These are phyloP conservation scores for Phacellophora camtschatica DNA, from an alignment of 30 jellyfish, hydroid and myxozoan species.

Conservation along the genomic window DNA sequence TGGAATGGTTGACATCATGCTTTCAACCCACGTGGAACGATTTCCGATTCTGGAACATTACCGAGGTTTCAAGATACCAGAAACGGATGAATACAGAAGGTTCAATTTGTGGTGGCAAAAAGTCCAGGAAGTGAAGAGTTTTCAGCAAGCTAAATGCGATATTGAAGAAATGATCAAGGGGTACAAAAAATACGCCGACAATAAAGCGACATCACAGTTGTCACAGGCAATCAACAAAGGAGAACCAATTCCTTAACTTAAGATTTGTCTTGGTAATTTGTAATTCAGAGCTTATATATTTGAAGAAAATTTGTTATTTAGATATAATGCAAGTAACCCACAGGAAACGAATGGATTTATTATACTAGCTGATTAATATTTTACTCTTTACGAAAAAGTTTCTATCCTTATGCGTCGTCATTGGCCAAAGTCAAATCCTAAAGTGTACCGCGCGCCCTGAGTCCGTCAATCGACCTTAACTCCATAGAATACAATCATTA, in stretches of 20 bases:
- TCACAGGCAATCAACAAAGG: slow-evolving; percentile 46
- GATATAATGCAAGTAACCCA: too few species aligned
- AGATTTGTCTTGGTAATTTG: too few species aligned
- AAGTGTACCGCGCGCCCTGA: too few species aligned
- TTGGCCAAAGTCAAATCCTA: too few species aligned
- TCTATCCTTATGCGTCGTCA: too few species aligned
- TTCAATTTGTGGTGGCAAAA: slow-evolving; percentile 59
- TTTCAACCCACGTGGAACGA: slow-evolving; percentile 65
- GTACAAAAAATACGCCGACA: slow-evolving; percentile 35
- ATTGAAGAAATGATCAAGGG: neutral
- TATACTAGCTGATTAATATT: too few species aligned
- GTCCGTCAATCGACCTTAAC: too few species aligned
- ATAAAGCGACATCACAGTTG: slow-evolving; percentile 41
- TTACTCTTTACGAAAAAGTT: too few species aligned
- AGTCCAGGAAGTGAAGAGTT: slow-evolving; percentile 52
- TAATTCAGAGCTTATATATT: too few species aligned
- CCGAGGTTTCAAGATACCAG: slow-evolving; percentile 58
- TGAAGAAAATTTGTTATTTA: too few species aligned
- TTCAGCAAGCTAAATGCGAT: slow-evolving; percentile 16
- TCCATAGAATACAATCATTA: too few species aligned
- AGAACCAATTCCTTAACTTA: slow-evolving; percentile 11
- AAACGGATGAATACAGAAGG: slow-evolving; percentile 24
- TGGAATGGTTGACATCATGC: slow-evolving; percentile 61
- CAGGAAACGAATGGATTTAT: too few species aligned
- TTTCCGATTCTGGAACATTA: slow-evolving; percentile 41